phyloP scores from a whole-genome alignment of 1,140 invertebrate species.

The Potamilus streckersoni region DNA sequence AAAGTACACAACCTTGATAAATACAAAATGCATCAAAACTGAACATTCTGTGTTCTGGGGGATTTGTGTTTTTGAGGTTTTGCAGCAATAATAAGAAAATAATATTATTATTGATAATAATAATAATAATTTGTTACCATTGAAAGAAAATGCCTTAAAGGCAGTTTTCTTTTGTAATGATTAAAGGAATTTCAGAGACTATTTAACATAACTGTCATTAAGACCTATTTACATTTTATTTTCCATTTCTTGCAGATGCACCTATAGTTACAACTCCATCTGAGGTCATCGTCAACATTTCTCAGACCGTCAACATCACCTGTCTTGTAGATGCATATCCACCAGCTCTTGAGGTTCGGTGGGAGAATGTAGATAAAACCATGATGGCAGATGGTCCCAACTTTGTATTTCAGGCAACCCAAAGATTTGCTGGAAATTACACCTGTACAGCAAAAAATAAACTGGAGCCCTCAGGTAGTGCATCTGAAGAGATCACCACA shows the following conservation, averaged over 20 bases:
- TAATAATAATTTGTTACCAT: too few relatives aligned
- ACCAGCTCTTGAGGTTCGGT: constrained; percentile 28
- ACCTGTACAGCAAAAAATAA: constrained; percentile 22
- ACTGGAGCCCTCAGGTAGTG: constrained; percentile 16
- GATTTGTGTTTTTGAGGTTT: too few relatives aligned
- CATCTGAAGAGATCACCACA: constrained; percentile 14
- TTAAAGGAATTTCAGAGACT: too few relatives aligned
- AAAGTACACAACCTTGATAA: too few relatives aligned
- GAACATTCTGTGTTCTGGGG: too few relatives aligned
- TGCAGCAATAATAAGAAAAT: too few relatives aligned
- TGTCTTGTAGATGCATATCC: constrained; percentile 52
- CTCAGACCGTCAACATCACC: constrained; percentile 29
- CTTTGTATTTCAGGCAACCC: constrained; percentile 16
- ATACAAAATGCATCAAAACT: too few relatives aligned
- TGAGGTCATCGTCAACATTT: constrained; percentile 29
- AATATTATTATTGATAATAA: too few relatives aligned
- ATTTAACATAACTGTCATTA: too few relatives aligned
- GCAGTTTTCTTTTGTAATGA: too few relatives aligned
- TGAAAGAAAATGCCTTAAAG: too few relatives aligned
- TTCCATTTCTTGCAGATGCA: constrained; percentile 31
- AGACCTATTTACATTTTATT: not conserved
- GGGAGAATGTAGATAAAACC: constrained; percentile 31
- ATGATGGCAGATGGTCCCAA: constrained; percentile 20
- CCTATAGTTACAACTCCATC: constrained; percentile 31
- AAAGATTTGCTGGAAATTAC: constrained; percentile 20